Conservation (phyloP, 2,888 invertebrate species). For the Yponomeuta sedellus region DNA sequence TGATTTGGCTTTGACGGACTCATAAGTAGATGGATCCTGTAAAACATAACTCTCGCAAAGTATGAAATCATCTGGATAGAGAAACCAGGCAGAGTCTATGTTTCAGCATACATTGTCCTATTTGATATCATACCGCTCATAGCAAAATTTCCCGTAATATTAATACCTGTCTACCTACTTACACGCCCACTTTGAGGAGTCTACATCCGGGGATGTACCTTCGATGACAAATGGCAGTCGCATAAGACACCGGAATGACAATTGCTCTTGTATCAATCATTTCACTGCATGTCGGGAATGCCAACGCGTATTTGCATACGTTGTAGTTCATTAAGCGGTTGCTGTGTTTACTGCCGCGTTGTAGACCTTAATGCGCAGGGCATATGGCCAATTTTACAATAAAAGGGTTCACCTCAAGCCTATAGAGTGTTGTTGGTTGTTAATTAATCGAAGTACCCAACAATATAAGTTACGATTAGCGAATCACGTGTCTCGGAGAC, state of each 20-base stretch:
- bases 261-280: neutral
- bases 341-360: neutral
- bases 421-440: neutral
- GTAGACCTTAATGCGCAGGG: neutral
- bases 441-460: neutral
- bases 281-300: neutral
- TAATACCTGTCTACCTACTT: too few relatives aligned
- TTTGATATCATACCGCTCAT: too few relatives aligned
- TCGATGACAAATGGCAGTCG: neutral
- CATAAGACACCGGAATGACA: neutral
- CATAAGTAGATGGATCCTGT: too few relatives aligned
- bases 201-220: neutral
- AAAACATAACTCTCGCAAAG: too few relatives aligned
- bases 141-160: too few relatives aligned
- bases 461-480: slow-evolving; percentile 1
- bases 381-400: neutral
- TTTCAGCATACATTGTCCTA: too few relatives aligned
- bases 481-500: neutral
- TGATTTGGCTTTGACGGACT: too few relatives aligned
- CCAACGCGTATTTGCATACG: neutral
- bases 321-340: neutral
- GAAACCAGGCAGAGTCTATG: too few relatives aligned
- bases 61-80: too few relatives aligned
- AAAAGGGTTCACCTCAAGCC: neutral
- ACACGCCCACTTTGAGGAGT: too few relatives aligned